Conservation (phyloP, 2,797 vertebrate species). For the Gephyroberyx darwinii region DNA sequence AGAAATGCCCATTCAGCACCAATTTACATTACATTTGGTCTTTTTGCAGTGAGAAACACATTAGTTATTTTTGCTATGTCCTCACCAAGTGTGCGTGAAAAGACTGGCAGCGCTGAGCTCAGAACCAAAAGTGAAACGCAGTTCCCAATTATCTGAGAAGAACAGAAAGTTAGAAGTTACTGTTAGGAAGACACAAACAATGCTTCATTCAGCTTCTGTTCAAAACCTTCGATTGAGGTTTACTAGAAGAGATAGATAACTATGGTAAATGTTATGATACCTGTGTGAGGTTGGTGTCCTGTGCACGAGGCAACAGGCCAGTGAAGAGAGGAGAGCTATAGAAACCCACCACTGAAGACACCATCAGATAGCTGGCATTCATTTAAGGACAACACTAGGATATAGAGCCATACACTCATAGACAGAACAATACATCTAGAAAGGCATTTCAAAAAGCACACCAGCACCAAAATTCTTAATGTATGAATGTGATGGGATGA, state of each 20-base stretch:
- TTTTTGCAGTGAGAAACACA: not conserved
- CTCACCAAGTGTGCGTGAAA: constrained; percentile 96
- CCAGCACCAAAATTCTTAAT: not conserved
- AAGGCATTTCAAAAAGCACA: not conserved
- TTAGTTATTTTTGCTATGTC: not conserved
- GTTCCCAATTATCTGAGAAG: constrained; percentile 93
- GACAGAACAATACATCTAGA: not conserved
- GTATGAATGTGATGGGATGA: constrained; percentile 2
- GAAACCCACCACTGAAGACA: constrained; percentile 95
- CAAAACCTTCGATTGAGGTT: not conserved
- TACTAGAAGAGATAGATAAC: not conserved
- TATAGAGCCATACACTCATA: not conserved
- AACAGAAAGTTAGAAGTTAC: constrained; percentile 11
- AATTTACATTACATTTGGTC: not conserved
- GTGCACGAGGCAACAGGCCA: constrained; percentile 85
- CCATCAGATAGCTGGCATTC: constrained; percentile 90
- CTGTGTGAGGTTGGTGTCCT: constrained; percentile 95
- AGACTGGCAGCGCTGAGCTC: constrained; percentile 95
- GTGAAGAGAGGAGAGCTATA: constrained; percentile 94
- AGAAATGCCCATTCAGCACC: constrained; percentile 17
- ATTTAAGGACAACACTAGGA: constrained; percentile 61
- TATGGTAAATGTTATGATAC: constrained; percentile 65
- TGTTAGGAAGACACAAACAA: not conserved
- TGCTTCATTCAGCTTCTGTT: not conserved
- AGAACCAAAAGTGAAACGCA: constrained; percentile 95